phyloP scores from a whole-genome alignment of 1,140 invertebrate genomes.

The Temnothorax nylanderi region DNA sequence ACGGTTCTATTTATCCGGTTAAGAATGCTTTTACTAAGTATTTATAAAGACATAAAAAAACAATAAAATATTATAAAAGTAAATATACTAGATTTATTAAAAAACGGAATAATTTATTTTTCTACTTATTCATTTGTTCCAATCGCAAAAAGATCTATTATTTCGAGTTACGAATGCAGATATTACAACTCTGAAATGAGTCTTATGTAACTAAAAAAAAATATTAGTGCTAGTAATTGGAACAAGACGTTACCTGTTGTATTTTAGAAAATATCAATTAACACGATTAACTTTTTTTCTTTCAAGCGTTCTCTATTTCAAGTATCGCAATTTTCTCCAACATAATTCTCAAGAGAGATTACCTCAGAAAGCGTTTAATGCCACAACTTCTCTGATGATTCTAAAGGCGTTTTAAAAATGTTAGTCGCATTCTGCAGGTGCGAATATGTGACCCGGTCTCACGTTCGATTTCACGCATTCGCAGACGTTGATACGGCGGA shows the following conservation, averaged over 20 bases:
- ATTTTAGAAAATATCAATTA: neutral
- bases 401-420: neutral
- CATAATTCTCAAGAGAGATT: neutral
- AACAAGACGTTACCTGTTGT: neutral
- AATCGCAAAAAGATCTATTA: neutral
- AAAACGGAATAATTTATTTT: neutral
- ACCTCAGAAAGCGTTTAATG: neutral
- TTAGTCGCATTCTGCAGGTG: neutral
- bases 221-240: neutral
- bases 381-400: neutral
- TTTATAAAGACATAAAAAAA: neutral
- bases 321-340: neutral
- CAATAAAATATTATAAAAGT: neutral
- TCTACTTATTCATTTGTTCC: neutral
- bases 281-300: neutral
- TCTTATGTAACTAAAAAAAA: neutral
- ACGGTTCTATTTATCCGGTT: neutral
- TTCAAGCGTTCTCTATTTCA: neutral
- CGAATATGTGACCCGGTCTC: slow-evolving; percentile 5
- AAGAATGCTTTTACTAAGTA: neutral
- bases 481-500: neutral
- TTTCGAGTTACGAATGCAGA: neutral
- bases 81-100: neutral
- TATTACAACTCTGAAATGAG: neutral
- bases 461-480: slow-evolving; percentile 35